Conservation (phyloP, 2,113 vertebrate species). For the Oreochromis aureus region DNA sequence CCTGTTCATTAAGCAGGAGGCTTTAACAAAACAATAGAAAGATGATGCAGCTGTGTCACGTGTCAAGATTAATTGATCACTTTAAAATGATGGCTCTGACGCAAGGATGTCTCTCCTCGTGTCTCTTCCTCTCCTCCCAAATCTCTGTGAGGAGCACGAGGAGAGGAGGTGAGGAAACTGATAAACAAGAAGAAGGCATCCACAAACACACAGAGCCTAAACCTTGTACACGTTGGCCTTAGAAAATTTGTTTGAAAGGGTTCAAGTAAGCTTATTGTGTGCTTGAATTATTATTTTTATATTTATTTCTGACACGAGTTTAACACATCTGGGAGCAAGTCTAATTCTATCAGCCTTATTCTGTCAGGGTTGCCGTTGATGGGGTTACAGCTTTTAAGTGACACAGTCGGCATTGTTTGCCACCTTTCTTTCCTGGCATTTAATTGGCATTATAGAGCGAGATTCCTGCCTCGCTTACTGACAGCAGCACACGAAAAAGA, state of each 20-base stretch:
- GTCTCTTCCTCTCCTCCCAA: background rate
- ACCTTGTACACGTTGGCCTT: background rate
- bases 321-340: background rate
- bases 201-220: background rate
- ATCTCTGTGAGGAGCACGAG: background rate
- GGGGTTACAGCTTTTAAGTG: background rate
- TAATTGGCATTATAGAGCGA: background rate
- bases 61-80: background rate
- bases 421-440: background rate
- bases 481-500: background rate
- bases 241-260: background rate
- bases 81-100: background rate
- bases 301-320: background rate
- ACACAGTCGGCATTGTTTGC: background rate
- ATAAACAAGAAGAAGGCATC: background rate
- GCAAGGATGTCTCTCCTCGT: background rate
- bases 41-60: background rate
- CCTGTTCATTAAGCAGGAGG: background rate
- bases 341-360: background rate
- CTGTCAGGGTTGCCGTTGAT: background rate
- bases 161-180: background rate
- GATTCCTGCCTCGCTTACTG: background rate
- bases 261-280: background rate
- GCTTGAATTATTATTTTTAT: background rate
- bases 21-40: background rate